A percentile compares a stretch with the other conserved stretches of the same genome.
Evolutionary conservation across 2,797 vertebrate species (phyloP).

Genomic region (Todus mexicanus): DNA sequence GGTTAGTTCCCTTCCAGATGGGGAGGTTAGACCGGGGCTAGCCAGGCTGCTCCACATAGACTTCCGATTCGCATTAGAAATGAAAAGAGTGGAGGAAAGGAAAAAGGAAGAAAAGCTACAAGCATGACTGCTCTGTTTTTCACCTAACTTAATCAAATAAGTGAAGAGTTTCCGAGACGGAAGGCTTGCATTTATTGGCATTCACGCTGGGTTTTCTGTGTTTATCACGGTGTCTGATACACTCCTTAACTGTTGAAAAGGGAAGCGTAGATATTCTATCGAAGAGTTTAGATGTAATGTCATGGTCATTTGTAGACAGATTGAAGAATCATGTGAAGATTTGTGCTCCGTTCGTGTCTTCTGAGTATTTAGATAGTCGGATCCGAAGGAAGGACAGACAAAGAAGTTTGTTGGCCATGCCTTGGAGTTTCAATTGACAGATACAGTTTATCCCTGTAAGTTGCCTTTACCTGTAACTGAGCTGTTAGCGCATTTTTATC

Average conservation of each 20-base stretch:
- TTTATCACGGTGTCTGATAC: constrained; percentile 75
- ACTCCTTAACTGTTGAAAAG: constrained; percentile 70
- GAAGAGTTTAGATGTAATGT: constrained; percentile 70
- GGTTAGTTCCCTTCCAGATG: constrained; percentile 99
- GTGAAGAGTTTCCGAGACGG: constrained; percentile 94
- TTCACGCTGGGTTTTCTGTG: constrained; percentile 79
- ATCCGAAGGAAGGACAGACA: constrained; percentile 29
- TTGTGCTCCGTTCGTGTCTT: constrained; percentile 62
- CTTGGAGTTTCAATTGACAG: constrained; percentile 2
- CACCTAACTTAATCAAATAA: constrained; percentile 98
- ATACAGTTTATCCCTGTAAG: background rate
- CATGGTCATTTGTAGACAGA: constrained; percentile 78
- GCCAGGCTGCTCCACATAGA: constrained; percentile 91
- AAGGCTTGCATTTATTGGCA: constrained; percentile 95
- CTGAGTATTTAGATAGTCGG: constrained; percentile 19
- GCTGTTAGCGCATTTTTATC: constrained; percentile 17
- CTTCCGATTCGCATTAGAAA: constrained; percentile 99
- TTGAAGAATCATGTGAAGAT: constrained; percentile 72
- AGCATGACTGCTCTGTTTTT: constrained; percentile 97
- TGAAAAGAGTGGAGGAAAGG: constrained; percentile 90
- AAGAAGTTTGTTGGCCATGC: constrained; percentile 10
- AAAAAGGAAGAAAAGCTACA: constrained; percentile 95
- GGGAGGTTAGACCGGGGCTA: constrained; percentile 98
- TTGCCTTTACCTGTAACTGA: constrained; percentile 46
- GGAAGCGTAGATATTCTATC: constrained; percentile 46